phyloP scores from a whole-genome alignment of 2,797 vertebrate species.

The Clamator glandarius region DNA sequence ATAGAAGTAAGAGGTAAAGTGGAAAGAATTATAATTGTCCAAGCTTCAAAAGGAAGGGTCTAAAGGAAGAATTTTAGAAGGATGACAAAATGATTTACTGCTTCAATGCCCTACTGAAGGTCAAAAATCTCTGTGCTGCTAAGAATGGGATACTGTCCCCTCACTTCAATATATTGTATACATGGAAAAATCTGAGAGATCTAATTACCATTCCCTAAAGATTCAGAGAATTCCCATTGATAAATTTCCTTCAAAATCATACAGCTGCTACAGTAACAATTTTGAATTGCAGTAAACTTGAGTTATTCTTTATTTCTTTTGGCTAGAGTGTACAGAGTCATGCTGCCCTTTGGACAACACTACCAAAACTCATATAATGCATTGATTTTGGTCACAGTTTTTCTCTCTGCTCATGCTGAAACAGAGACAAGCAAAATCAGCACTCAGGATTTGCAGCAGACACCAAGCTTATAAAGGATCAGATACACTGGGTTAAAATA shows the following conservation, averaged over 20 bases:
- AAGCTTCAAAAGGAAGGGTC: neutral
- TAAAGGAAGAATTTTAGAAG: neutral
- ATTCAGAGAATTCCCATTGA: neutral
- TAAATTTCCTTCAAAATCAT: neutral
- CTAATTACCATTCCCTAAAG: neutral
- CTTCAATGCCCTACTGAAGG: neutral
- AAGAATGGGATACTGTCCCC: constrained; percentile 19
- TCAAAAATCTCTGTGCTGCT: constrained; percentile 5
- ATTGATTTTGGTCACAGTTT: neutral
- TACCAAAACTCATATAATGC: neutral
- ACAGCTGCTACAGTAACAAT: neutral
- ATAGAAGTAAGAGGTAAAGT: neutral
- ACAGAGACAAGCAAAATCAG: neutral
- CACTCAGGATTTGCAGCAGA: neutral
- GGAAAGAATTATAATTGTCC: neutral
- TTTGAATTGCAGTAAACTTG: neutral
- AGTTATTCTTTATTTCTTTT: constrained; percentile 5
- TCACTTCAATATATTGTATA: neutral
- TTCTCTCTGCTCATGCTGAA: neutral
- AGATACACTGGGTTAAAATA: neutral
- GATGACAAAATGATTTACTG: constrained; percentile 12
- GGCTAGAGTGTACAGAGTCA: neutral
- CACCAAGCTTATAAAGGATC: neutral
- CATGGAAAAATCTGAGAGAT: neutral
- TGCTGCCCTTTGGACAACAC: neutral